Conservation (phyloP, 35 echinoderm and acorn worm genomes). For the Apostichopus japonicus region DNA sequence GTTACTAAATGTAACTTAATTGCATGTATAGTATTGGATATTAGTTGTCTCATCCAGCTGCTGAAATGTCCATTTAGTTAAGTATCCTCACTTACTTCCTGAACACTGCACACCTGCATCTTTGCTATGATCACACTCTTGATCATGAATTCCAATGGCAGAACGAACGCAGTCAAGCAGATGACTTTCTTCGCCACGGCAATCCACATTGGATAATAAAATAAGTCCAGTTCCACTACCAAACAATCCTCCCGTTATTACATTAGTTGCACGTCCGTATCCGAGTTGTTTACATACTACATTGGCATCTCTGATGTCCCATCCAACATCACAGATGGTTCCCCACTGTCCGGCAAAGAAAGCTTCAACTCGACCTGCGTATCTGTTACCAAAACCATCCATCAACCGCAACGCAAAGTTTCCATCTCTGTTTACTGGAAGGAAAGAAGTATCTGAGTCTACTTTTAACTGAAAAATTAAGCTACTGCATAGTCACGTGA, state of each 20-base stretch:
- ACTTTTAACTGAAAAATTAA: no score
- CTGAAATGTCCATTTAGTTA: no score
- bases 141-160: neutral
- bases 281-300: neutral
- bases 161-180: neutral
- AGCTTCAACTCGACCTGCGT: neutral
- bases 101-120: neutral
- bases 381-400: neutral
- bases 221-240: neutral
- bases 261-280: neutral
- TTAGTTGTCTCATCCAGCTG: no score
- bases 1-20: no score
- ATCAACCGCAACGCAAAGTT: neutral
- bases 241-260: constrained; percentile 6
- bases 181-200: neutral
- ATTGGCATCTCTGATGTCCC: constrained; percentile 8
- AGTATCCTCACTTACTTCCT: neutral
- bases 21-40: no score
- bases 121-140: neutral
- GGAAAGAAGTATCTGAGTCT: no score
- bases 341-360: constrained; percentile 1
- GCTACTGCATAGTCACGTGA: no score
- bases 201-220: neutral
- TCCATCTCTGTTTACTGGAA: neutral
- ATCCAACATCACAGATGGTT: constrained; percentile 12